Evolutionary conservation across 2,888 invertebrate species (phyloP), one percentile per base, ranked within the genome.

Genomic region (Acanthopleura granulata): DNA sequence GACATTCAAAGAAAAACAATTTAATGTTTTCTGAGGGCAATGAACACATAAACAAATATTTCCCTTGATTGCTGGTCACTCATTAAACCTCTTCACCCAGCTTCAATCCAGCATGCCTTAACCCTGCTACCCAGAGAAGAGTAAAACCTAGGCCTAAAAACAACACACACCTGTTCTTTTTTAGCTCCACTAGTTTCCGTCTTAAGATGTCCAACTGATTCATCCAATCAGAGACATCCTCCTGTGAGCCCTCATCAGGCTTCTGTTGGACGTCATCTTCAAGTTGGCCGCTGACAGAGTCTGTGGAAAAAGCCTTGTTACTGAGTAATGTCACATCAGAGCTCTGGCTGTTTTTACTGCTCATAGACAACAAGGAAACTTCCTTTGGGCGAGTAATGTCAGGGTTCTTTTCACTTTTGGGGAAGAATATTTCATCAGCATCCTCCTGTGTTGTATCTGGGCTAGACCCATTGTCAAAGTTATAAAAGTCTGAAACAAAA

Each of bases 401-500:
- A 66, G 4, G 4, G 25, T 1, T 66, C 25, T 66, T 27, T 14
- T 27, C 29, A 27, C 29, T 14, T 15, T 27, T 27, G 14, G 22
- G 22, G 16, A 15, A 66, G 29, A 27, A 16, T 1, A 27, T 1
- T 22, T 66, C 29, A 6, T 66, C 25, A 22, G 29, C 22, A 27
- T 66, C 66, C 18, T 66, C 66, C 18, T 22, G 22, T 16, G 15
- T 66, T 22, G 66, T 27, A 18, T 66, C 66, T 27, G 66, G 25
- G 25, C 66, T 66, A 15, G 66, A 22, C 15, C 29, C 29, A 27
- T 16, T 27, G 29, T 25, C 66, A 27, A 66, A 27, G 25, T 66
- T 66, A 27, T 66, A 66, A 22, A 66, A 27, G 14, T 66, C 66
- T 66, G 66, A 25, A 66, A 66, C 16, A 25, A 27, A 22, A 66